These are phyloP conservation scores for Metacarcinus magister DNA, from an alignment of 2,888 invertebrate genomes.

Conservation along the genomic window DNA sequence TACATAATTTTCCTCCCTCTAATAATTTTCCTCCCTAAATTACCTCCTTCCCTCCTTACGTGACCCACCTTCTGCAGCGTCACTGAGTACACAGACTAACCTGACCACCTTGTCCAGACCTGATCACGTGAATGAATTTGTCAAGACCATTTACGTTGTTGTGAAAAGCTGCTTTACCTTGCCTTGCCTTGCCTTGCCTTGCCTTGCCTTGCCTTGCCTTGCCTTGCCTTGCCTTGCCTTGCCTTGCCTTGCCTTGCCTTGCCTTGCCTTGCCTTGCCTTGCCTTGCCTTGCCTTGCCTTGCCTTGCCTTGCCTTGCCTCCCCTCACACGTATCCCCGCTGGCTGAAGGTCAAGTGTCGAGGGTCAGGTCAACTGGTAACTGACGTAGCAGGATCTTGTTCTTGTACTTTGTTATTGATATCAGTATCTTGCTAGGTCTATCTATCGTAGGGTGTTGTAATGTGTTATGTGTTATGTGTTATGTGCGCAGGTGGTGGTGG, in stretches of 20 bases:
- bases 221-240: too few relatives aligned
- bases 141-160: background rate
- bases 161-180: background rate
- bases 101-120: background rate
- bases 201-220: too few relatives aligned
- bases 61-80: background rate
- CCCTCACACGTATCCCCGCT: background rate
- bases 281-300: too few relatives aligned
- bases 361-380: background rate
- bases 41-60: background rate
- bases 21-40: background rate
- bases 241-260: too few relatives aligned
- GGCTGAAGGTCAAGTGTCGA: background rate
- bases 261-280: too few relatives aligned
- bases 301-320: too few relatives aligned
- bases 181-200: background rate
- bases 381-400: background rate
- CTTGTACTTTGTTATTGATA: too few relatives aligned
- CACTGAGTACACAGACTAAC: background rate
- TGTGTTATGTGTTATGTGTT: background rate
- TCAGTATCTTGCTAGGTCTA: background rate
- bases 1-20: background rate
- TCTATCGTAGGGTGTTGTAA: background rate
- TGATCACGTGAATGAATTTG: background rate
- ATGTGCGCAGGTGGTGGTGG: too few relatives aligned